Conservation (phyloP, 2,888 invertebrate genomes). For the Paralinhomoeus sp. region DNA sequence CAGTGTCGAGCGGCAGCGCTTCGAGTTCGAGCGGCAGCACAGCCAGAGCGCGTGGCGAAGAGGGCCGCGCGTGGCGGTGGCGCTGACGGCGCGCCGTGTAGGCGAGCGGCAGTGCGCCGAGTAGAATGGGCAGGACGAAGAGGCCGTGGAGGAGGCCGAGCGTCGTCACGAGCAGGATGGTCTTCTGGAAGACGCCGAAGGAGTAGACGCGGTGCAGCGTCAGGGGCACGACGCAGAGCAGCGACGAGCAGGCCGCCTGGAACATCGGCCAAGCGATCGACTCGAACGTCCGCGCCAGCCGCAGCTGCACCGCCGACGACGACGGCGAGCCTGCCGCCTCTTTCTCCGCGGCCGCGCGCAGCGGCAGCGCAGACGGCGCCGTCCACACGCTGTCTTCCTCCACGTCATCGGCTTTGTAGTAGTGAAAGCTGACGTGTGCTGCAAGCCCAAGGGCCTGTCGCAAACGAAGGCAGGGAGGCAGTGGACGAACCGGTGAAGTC, state of each 20-base stretch:
- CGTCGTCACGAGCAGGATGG: slow-evolving; percentile 1
- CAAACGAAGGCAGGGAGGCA: too few species aligned
- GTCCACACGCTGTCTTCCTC: background rate
- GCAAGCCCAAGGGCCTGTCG: too few species aligned
- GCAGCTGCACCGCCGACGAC: too few species aligned
- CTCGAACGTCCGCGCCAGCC: slow-evolving; percentile 13
- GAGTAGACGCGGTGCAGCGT: background rate
- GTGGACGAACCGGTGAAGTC: background rate
- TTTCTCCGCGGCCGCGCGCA: too few species aligned
- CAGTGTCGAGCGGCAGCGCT: background rate
- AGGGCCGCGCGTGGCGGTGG: background rate
- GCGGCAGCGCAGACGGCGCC: too few species aligned
- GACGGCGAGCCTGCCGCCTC: too few species aligned
- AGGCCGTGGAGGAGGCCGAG: slow-evolving; percentile 14
- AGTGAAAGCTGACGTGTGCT: slow-evolving; percentile 1
- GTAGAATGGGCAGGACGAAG: slow-evolving; percentile 12
- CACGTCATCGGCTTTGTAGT: background rate
- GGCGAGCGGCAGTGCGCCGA: slow-evolving; percentile 8
- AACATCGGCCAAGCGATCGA: slow-evolving; percentile 20
- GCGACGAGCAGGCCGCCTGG: slow-evolving; percentile 4
- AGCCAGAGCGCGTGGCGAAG: background rate
- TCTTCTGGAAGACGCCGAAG: background rate
- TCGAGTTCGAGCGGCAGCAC: background rate
- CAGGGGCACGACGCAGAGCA: background rate
- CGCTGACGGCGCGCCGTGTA: slow-evolving; percentile 3